These are phyloP conservation scores for Tachyglossus aculeatus DNA, from an alignment of 2,797 vertebrate genomes.

Conservation along the genomic window DNA sequence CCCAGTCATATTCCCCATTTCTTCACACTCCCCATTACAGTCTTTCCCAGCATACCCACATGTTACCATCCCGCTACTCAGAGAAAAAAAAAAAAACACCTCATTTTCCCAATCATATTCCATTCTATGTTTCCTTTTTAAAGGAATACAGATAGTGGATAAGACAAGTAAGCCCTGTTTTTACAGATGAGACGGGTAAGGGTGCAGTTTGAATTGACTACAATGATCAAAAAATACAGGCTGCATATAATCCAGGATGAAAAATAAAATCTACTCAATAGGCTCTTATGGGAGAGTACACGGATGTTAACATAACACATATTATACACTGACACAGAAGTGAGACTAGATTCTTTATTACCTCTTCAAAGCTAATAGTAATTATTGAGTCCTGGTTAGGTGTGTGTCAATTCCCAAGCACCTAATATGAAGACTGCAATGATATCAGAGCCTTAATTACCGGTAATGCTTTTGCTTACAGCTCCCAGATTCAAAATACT, in stretches of 20 bases:
- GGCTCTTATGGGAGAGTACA: background rate
- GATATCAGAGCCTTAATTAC: background rate
- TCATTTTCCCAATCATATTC: slow-evolving; percentile 23
- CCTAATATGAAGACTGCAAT: background rate
- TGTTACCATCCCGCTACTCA: too few relatives aligned
- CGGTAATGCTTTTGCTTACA: background rate
- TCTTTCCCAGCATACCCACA: background rate
- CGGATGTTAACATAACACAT: background rate
- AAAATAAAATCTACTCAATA: slow-evolving; percentile 3
- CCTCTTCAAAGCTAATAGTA: background rate
- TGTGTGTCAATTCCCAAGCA: background rate
- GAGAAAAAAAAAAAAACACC: slow-evolving; percentile 6
- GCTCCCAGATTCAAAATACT: background rate
- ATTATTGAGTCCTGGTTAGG: background rate
- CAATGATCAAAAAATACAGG: slow-evolving; percentile 6
- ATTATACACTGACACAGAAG: background rate
- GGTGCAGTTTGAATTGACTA: slow-evolving; percentile 7
- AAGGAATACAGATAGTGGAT: slow-evolving; percentile 17
- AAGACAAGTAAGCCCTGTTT: slow-evolving; percentile 21
- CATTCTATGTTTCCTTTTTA: slow-evolving; percentile 37
- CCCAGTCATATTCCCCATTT: background rate
- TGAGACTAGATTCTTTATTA: slow-evolving; percentile 20
- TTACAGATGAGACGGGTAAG: slow-evolving; percentile 26
- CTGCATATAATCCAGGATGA: slow-evolving; percentile 8
- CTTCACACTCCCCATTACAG: background rate